A percentile compares a stretch with the other conserved stretches of the same genome.
phyloP scores from a whole-genome alignment of 2,797 vertebrate species.

The Chromis chromis region DNA sequence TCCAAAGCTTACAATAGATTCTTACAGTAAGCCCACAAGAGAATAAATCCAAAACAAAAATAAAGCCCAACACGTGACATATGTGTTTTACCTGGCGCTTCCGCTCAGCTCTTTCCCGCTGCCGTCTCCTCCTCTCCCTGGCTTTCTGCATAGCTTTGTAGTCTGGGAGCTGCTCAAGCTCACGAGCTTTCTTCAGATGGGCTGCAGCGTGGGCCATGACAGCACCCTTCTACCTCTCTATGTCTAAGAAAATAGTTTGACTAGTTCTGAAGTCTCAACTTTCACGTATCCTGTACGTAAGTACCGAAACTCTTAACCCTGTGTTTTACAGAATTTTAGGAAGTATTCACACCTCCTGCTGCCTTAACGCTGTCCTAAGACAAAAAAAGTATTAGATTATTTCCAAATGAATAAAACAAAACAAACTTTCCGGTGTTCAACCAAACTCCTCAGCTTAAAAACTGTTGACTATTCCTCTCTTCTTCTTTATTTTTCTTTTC shows the following conservation, averaged over 20 bases:
- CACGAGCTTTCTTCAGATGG: constrained; percentile 84
- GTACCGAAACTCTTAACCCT: neutral
- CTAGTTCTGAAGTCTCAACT: neutral
- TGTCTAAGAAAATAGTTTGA: neutral
- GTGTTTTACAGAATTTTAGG: neutral
- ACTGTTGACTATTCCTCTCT: neutral
- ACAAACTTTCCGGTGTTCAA: neutral
- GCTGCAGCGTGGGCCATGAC: constrained; percentile 84
- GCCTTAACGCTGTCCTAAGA: neutral
- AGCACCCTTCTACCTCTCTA: neutral
- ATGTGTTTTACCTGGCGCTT: constrained; percentile 78
- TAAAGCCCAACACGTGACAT: neutral
- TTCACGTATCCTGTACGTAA: neutral
- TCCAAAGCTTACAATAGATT: neutral
- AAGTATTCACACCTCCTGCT: neutral
- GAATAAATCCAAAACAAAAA: neutral
- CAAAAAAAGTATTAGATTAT: neutral
- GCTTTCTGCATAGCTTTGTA: constrained; percentile 81
- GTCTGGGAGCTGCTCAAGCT: constrained; percentile 80
- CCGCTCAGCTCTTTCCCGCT: constrained; percentile 76
- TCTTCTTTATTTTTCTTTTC: neutral
- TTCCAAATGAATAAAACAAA: neutral
- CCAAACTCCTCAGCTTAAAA: neutral
- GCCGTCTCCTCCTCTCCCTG: constrained; percentile 78
- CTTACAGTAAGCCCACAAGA: neutral